phyloP scores from a whole-genome alignment of 2,797 vertebrate genomes.

The Girardinus metallicus region DNA sequence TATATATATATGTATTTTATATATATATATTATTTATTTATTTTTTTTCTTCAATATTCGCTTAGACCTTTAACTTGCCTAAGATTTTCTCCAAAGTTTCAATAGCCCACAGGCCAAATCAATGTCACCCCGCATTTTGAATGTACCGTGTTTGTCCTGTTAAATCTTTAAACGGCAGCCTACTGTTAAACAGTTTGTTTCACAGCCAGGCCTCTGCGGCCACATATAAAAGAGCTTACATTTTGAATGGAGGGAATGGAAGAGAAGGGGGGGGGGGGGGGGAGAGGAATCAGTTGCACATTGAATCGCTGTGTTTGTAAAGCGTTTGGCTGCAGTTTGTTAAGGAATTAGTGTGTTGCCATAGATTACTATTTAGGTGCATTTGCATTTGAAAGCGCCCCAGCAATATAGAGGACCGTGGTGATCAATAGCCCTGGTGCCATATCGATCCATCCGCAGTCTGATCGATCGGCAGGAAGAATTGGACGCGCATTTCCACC shows the following conservation, averaged over 20 bases:
- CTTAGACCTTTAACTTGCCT: constrained; percentile 35
- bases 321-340: constrained; percentile 77
- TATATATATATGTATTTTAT: background rate
- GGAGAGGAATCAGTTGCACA: constrained; percentile 30
- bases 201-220: constrained; percentile 36
- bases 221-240: constrained; percentile 37
- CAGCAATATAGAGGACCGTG: constrained; percentile 70
- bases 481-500: constrained; percentile 62
- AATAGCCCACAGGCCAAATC: constrained; percentile 56
- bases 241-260: constrained; percentile 12
- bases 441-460: constrained; percentile 81
- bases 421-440: constrained; percentile 80
- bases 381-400: constrained; percentile 81
- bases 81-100: constrained; percentile 49
- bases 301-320: constrained; percentile 67
- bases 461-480: constrained; percentile 77
- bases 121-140: constrained; percentile 53
- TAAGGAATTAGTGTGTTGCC: constrained; percentile 78
- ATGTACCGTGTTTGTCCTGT: constrained; percentile 59
- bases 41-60: background rate
- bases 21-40: constrained; percentile 8
- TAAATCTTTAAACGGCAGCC: constrained; percentile 60
- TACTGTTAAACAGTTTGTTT: constrained; percentile 43
- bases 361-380: constrained; percentile 80
- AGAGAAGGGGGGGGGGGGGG: background rate